A percentile compares a stretch with the other conserved stretches of the same genome.
phyloP scores from a whole-genome alignment of 2,888 invertebrate genomes.

The Drosophila meridionalis region DNA sequence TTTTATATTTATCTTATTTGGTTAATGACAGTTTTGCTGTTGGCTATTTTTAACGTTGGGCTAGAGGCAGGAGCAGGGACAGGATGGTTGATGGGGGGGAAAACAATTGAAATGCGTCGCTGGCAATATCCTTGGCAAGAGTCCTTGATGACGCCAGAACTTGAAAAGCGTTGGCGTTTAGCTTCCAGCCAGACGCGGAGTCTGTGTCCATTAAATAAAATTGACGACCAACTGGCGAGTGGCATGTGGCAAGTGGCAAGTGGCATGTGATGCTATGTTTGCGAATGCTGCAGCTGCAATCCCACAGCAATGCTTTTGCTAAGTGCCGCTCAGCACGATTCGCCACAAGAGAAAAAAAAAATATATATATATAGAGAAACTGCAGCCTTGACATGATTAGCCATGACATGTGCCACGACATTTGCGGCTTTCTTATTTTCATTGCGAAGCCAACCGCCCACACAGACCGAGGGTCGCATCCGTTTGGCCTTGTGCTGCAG shows the following conservation, averaged over 20 bases:
- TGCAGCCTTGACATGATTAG: slow-evolving; percentile 72
- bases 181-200: slow-evolving; percentile 1
- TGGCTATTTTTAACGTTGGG: slow-evolving; percentile 33
- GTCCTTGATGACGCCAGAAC: slow-evolving; percentile 40
- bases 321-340: neutral
- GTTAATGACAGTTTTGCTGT: slow-evolving; percentile 52
- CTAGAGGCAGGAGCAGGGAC: neutral
- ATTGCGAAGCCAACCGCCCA: neutral
- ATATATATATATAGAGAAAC: neutral
- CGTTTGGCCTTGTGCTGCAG: slow-evolving; percentile 37
- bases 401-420: slow-evolving; percentile 42
- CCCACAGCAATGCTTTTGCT: neutral
- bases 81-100: neutral
- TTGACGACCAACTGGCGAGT: slow-evolving; percentile 23
- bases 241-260: neutral
- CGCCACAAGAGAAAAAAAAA: neutral
- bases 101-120: slow-evolving; percentile 42
- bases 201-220: slow-evolving; percentile 34
- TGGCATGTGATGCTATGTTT: neutral
- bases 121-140: slow-evolving; percentile 19
- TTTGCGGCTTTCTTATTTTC: slow-evolving; percentile 19
- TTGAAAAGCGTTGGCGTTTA: slow-evolving; percentile 47
- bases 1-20: slow-evolving; percentile 27
- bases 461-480: slow-evolving; percentile 20
- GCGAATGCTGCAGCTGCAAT: slow-evolving; percentile 15